Conservation (phyloP, 2,797 vertebrate species). For the Australoheros facetus region DNA sequence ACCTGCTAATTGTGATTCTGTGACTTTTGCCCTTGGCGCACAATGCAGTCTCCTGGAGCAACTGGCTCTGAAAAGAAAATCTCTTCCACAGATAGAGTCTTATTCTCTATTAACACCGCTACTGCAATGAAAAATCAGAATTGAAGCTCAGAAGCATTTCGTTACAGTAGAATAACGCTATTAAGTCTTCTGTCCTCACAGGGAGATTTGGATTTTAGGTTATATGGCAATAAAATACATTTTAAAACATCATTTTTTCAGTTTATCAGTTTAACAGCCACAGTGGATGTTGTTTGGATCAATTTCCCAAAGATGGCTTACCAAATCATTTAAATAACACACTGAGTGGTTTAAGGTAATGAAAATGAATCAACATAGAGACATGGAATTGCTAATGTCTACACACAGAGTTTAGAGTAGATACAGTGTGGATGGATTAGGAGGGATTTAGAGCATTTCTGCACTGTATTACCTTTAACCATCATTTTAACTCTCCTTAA, state of each 20-base stretch:
- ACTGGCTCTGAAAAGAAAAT: constrained; percentile 18
- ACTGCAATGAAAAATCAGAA: constrained; percentile 12
- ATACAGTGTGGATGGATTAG: constrained; percentile 6
- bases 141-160: constrained; percentile 19
- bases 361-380: constrained; percentile 2
- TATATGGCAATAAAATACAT: neutral
- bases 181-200: neutral
- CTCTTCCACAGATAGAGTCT: constrained; percentile 4
- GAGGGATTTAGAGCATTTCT: constrained; percentile 19
- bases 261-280: too few species aligned
- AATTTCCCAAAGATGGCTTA: neutral
- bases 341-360: constrained; percentile 24
- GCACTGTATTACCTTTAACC: constrained; percentile 21
- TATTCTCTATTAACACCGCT: constrained; percentile 17
- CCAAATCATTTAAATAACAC: constrained; percentile 13
- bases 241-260: too few species aligned
- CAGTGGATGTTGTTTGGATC: neutral
- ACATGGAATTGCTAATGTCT: constrained; percentile 6
- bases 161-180: constrained; percentile 16
- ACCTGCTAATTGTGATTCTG: constrained; percentile 33
- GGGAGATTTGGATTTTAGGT: neutral
- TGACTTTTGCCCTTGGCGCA: constrained; percentile 11
- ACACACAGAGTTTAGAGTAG: constrained; percentile 11
- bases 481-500: constrained; percentile 18
- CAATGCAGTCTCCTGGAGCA: constrained; percentile 11